Conservation (phyloP, 2,113 vertebrate species). For the Oryzias javanicus region DNA sequence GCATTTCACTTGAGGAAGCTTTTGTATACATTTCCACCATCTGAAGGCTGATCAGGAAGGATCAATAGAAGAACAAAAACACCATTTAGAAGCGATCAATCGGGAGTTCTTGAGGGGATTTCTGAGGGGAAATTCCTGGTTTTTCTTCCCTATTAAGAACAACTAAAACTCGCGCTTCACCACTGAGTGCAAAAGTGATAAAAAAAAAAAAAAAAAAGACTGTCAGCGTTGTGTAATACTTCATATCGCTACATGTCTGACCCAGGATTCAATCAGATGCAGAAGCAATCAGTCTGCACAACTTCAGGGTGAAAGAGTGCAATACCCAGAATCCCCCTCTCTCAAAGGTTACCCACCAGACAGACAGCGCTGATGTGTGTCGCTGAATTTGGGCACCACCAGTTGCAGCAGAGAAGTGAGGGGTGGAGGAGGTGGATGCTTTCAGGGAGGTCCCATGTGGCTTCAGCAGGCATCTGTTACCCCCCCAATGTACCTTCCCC, state of each 20-base stretch:
- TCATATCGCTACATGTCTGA: neutral
- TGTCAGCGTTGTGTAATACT: too few species aligned
- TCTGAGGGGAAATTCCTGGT: neutral
- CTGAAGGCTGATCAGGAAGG: too few species aligned
- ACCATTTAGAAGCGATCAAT: too few species aligned
- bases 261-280: neutral
- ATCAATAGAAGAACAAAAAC: too few species aligned
- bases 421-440: slow-evolving; percentile 79
- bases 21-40: too few species aligned
- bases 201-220: too few species aligned
- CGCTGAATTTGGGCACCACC: slow-evolving; percentile 54
- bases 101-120: too few species aligned
- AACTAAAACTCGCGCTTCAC: too few species aligned
- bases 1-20: too few species aligned
- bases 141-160: neutral
- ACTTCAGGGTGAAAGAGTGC: slow-evolving; percentile 20
- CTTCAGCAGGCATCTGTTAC: slow-evolving; percentile 96
- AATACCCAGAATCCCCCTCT: neutral
- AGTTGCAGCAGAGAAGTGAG: slow-evolving; percentile 52
- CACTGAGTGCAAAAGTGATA: neutral
- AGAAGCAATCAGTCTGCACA: neutral
- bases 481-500: slow-evolving; percentile 59
- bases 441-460: slow-evolving; percentile 90
- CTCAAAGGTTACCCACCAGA: slow-evolving; percentile 31
- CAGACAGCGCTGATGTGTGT: slow-evolving; percentile 54